Base-by-base conservation (phyloP, 2,113 vertebrate species). In the Trematomus loennbergii region DNA sequence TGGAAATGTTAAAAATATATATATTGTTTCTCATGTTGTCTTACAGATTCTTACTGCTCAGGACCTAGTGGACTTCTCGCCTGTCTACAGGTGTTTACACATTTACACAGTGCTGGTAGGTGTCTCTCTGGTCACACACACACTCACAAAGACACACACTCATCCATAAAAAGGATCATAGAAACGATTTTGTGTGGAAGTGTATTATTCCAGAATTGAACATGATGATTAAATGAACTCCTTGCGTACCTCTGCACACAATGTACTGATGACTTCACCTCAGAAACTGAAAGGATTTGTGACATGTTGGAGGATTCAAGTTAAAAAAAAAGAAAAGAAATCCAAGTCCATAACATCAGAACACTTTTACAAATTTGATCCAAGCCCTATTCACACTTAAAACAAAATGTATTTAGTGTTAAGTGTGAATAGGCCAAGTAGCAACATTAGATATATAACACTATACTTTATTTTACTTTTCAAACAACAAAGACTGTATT, bases 41-140 rank as follows among this genome's bases (percentile, higher is more conserved):
- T 74, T 6, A 66, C 85, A 99, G 98, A 85, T 98, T 86, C 95
- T 99, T 79, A 97, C 96, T 87, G 98, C 96, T 75, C 98, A 99
- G 78, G 98, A 99, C 90, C 96, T 99, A 78, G 97, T 99, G 87
- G 98, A 99, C 91, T 99, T 99, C 93, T 99, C 98, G 18, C 98
- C 98, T 53, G 98, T 99, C 73, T 99, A 99, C 78, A 95, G 96
- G 48, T 99, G 98, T 94, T 96, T 99, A 43, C 98, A 99, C 77
- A 99, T 99, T 91, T 98, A 99, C 89, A 97, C 97, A 33, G 96
- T 97, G 90, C 94, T 99, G 96, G 98, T 99, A 96, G 86, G 97
- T 88, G 45, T 63, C 4, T 7, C 40, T 71, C 18, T 60, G 2
- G 36, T 53, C 12, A 36, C 65, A 33, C 7, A 36, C 50, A 43